Evolutionary conservation across 2,113 vertebrate genomes (phyloP).

Genomic region (Otis tarda): DNA sequence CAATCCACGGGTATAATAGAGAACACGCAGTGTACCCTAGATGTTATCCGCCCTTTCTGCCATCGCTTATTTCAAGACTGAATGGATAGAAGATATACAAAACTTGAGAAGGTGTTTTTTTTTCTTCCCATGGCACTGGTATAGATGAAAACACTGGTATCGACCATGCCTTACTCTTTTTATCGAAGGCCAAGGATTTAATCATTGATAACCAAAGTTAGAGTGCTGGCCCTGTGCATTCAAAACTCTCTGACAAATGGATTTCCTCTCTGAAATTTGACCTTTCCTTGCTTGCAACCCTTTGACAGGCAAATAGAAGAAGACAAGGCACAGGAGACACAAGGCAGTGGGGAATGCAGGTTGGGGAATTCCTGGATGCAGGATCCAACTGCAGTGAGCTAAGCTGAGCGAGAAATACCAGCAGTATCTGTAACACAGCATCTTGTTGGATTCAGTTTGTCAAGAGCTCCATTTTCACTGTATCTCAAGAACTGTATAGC

Average conservation of each 20-base stretch:
- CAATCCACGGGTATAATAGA: neutral
- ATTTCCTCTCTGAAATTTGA: neutral
- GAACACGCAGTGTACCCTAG: accelerated
- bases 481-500: neutral
- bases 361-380: neutral
- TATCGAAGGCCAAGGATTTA: neutral
- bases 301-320: neutral
- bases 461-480: neutral
- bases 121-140: accelerated
- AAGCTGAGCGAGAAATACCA: neutral
- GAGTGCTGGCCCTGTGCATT: neutral
- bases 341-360: too few relatives aligned
- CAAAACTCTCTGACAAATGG: neutral
- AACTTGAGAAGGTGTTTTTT: neutral
- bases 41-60: neutral
- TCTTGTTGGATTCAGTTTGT: neutral
- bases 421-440: neutral
- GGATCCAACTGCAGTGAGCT: neutral
- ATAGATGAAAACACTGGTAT: neutral
- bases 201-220: neutral
- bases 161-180: neutral
- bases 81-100: neutral
- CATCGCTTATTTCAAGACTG: neutral
- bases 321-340: neutral
- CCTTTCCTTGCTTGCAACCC: neutral